Evolutionary conservation across 2,888 invertebrate genomes (phyloP).

Genomic region (Chrysotoxum bicinctum): DNA sequence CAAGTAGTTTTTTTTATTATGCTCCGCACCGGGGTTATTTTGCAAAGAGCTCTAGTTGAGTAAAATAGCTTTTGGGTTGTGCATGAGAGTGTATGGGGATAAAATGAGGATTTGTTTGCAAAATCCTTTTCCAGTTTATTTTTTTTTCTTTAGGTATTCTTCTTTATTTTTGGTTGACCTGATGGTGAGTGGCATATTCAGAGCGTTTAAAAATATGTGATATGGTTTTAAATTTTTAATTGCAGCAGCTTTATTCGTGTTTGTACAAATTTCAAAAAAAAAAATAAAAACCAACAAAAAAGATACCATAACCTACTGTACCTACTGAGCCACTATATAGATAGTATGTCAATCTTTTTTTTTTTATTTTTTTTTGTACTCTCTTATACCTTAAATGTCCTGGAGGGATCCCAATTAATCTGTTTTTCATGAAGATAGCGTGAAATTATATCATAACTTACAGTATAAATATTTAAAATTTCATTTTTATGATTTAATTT

Average conservation of each 20-base stretch:
- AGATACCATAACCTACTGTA: conserved; percentile 47
- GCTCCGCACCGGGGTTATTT: neutral
- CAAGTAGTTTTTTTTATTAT: conserved; percentile 17
- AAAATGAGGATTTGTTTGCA: conserved; percentile 54
- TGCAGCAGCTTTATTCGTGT: conserved; percentile 22
- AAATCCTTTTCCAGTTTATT: conserved; percentile 7
- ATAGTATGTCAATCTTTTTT: conserved; percentile 32
- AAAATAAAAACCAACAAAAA: neutral
- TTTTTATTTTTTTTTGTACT: conserved; percentile 2
- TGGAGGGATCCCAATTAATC: conserved; percentile 82
- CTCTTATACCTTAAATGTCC: conserved; percentile 82
- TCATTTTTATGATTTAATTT: conserved; percentile 29
- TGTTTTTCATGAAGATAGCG: conserved; percentile 76
- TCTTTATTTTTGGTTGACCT: conserved; percentile 27
- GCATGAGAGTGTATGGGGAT: conserved; percentile 5
- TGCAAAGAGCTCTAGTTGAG: conserved; percentile 10
- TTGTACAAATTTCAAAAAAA: neutral
- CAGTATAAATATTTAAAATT: conserved; percentile 64
- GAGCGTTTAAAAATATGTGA: conserved; percentile 32
- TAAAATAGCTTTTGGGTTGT: conserved; percentile 53
- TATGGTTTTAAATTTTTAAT: conserved; percentile 38
- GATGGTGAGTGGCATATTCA: conserved; percentile 23
- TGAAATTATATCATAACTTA: conserved; percentile 76
- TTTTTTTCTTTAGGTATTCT: neutral
- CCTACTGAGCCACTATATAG: conserved; percentile 27